Conservation (phyloP, 2,888 invertebrate genomes). For the Pyrrhosoma nymphula region DNA sequence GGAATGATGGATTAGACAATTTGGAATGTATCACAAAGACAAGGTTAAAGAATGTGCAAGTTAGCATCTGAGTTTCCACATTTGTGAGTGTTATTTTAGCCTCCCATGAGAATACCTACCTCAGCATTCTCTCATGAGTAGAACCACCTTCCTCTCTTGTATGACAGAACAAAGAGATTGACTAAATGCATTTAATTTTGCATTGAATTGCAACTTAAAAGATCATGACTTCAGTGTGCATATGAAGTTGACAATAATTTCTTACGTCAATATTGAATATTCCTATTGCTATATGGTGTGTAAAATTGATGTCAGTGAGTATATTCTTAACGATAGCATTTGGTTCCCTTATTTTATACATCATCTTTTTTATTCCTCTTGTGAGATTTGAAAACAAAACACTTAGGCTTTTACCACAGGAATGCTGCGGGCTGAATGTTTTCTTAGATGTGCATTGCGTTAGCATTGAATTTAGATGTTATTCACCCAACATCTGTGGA, state of each 20-base stretch:
- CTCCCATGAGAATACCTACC: neutral
- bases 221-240: slow-evolving; percentile 45
- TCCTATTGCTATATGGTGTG: neutral
- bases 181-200: neutral
- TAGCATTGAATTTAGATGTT: neutral
- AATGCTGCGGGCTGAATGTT: neutral
- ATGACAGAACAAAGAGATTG: neutral
- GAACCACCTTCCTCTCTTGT: neutral
- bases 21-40: neutral
- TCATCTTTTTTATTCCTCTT: slow-evolving; percentile 4
- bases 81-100: neutral
- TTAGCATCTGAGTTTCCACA: neutral
- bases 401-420: slow-evolving; percentile 25
- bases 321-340: neutral
- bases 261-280: slow-evolving; percentile 32
- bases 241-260: slow-evolving; percentile 63
- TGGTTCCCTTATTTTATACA: slow-evolving; percentile 37
- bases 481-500: neutral
- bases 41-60: neutral
- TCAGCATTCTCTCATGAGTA: neutral
- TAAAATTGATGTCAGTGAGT: neutral
- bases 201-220: slow-evolving; percentile 1
- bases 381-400: neutral
- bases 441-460: neutral
- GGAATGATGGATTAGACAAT: neutral